Conservation (phyloP, 2,113 vertebrate genomes). For the Microtus pennsylvanicus region DNA sequence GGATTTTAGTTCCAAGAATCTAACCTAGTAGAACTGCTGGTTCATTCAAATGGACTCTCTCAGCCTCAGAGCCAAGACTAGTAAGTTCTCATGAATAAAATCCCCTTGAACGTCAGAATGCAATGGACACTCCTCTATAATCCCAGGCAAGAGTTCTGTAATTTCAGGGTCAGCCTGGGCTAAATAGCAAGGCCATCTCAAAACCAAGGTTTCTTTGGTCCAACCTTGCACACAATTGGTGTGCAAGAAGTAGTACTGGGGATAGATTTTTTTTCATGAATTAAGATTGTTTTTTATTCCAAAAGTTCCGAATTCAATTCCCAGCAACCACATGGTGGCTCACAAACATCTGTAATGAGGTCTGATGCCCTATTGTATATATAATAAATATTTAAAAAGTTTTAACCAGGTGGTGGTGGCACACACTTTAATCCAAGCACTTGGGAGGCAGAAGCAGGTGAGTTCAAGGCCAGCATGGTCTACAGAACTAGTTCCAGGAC, state of each 20-base stretch:
- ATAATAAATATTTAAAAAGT: too few species aligned
- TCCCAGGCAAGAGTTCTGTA: not conserved
- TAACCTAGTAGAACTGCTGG: not conserved
- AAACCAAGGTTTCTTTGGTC: not conserved
- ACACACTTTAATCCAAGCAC: too few species aligned
- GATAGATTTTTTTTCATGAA: not conserved
- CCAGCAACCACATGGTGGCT: too few species aligned
- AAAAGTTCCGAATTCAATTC: too few species aligned
- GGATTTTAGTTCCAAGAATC: slow-evolving; percentile 2
- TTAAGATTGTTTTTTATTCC: not conserved
- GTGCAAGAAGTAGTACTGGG: not conserved
- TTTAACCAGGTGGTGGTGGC: too few species aligned
- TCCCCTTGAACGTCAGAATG: not conserved
- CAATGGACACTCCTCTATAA: not conserved
- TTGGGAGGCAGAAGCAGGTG: too few species aligned
- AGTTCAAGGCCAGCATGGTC: too few species aligned
- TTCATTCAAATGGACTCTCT: not conserved
- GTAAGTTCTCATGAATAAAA: not conserved
- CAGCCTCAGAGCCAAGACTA: not conserved
- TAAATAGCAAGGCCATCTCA: not conserved
- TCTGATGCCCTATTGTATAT: too few species aligned
- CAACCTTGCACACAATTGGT: not conserved
- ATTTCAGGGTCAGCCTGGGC: not conserved
- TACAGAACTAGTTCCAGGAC: too few species aligned
- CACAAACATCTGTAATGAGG: too few species aligned